Conservation (phyloP, 2,888 invertebrate species). For the Malacosoma neustria region DNA sequence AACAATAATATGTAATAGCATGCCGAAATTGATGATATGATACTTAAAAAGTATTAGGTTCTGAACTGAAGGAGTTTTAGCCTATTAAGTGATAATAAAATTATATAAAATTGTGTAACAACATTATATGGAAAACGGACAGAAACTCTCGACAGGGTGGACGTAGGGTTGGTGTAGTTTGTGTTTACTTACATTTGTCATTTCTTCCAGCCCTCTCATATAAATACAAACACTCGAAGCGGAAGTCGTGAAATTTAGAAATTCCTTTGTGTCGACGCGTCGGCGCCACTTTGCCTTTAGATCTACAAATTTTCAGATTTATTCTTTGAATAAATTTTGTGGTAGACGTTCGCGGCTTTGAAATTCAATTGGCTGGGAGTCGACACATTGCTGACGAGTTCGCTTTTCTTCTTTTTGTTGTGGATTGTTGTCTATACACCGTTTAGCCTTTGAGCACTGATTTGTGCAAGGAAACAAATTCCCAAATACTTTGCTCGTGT, state of each 20-base stretch:
- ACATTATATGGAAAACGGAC: neutral
- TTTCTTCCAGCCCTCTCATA: conserved; percentile 61
- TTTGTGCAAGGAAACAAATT: conserved; percentile 23
- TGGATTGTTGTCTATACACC: conserved; percentile 31
- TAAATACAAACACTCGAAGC: conserved; percentile 68
- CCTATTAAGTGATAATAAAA: too few species aligned
- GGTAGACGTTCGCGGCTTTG: conserved; percentile 71
- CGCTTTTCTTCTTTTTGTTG: conserved; percentile 48
- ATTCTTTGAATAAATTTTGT: conserved; percentile 74
- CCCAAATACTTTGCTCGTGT: conserved; percentile 13
- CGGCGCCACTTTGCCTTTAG: conserved; percentile 67
- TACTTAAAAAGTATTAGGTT: too few species aligned
- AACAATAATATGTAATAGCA: too few species aligned
- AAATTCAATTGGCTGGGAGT: conserved; percentile 71
- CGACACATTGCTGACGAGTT: conserved; percentile 68
- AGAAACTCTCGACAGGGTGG: conserved; percentile 4
- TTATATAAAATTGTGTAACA: too few species aligned
- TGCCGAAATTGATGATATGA: too few species aligned
- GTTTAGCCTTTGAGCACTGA: conserved; percentile 27
- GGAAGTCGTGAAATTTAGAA: conserved; percentile 74
- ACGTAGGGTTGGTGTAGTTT: conserved; percentile 10
- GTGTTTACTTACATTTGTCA: conserved; percentile 56
- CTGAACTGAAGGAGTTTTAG: too few species aligned
- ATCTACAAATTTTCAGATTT: conserved; percentile 75
- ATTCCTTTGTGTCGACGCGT: conserved; percentile 72